Base-by-base conservation (phyloP, 1,140 invertebrate genomes). In the Drosophila cardini region DNA sequence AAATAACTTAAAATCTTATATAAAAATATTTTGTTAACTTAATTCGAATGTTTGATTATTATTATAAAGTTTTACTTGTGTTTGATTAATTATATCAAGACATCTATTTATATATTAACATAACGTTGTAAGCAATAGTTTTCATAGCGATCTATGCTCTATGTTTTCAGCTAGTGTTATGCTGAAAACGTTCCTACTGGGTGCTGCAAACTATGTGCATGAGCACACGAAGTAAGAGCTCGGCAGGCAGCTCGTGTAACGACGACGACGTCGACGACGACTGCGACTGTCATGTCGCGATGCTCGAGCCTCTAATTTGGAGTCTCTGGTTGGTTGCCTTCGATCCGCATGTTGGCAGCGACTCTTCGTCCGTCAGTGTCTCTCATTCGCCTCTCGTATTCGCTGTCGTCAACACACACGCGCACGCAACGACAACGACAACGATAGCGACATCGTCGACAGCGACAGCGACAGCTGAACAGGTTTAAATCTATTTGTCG, bases 371-470 rank as follows among this genome's bases (percentile, higher is more conserved):
- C 64, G 71, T 61, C 64, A 73, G 40, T 55, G 34, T 55, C 71
- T 56, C 71, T 68, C 71, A 73, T 73, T 73, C 71, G 71, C 71
- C 71, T 73, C 56, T 73, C 71, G 71, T 73, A 73, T 73, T 73
- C 71, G 71, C 71, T 73, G 71, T 73, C 71, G 68, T 71, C 65
- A 81, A 71, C 80, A 79, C 79, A 80, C 70, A 78, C 75, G 77
- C 48, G 56, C 80, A 71, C 46, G 73, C 40, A 70, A 11, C 18
- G 52, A 60, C 32, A 21, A 34, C 43, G 53, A 48, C 60, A 69
- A 60, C 65, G 15, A 53, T 46, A 40, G 16, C 36, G 3, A 1
- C 53, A 43, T 7, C 38, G 50, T 13, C 62, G 52, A 57, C 42
- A 63, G 15, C 42, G 42, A 57, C 13, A 36, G 26, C 48, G 57